Evolutionary conservation across 2,888 invertebrate genomes (phyloP).

Genomic region (Zaprionus bogoriensis): DNA sequence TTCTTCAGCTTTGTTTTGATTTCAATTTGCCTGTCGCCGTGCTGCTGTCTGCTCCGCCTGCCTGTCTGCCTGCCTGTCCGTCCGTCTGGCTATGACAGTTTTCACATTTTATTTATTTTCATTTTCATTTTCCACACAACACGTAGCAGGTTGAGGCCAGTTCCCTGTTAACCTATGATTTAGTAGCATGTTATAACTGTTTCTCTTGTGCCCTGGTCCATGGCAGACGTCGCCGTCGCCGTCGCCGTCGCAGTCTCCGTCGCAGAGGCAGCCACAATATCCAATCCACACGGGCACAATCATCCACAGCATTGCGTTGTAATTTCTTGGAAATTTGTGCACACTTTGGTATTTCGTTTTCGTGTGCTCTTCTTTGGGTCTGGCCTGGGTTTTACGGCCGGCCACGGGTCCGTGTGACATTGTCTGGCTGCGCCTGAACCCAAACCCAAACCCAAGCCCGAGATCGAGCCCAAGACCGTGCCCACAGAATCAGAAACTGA

Average conservation of each 20-base stretch:
- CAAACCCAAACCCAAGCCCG: too few relatives aligned
- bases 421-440: constrained; percentile 59
- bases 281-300: constrained; percentile 49
- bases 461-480: too few relatives aligned
- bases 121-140: constrained; percentile 51
- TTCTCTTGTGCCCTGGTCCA: constrained; percentile 62
- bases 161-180: constrained; percentile 73
- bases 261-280: too few relatives aligned
- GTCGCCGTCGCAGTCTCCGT: too few relatives aligned
- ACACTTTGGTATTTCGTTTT: constrained; percentile 79
- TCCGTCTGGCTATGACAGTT: constrained; percentile 58
- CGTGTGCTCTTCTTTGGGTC: constrained; percentile 61
- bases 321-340: constrained; percentile 81
- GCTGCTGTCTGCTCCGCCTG: constrained; percentile 19
- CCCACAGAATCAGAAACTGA: constrained; percentile 41
- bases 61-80: constrained; percentile 7
- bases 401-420: constrained; percentile 64
- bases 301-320: constrained; percentile 69
- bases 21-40: constrained; percentile 73
- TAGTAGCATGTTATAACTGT: constrained; percentile 81
- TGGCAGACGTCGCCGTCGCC: constrained; percentile 9
- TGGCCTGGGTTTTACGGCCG: constrained; percentile 43
- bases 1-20: constrained; percentile 69
- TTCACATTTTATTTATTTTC: constrained; percentile 62
- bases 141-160: constrained; percentile 70